These are phyloP conservation scores for Pteromalus puparum DNA, from an alignment of 1,140 invertebrate genomes.

Conservation along the genomic window DNA sequence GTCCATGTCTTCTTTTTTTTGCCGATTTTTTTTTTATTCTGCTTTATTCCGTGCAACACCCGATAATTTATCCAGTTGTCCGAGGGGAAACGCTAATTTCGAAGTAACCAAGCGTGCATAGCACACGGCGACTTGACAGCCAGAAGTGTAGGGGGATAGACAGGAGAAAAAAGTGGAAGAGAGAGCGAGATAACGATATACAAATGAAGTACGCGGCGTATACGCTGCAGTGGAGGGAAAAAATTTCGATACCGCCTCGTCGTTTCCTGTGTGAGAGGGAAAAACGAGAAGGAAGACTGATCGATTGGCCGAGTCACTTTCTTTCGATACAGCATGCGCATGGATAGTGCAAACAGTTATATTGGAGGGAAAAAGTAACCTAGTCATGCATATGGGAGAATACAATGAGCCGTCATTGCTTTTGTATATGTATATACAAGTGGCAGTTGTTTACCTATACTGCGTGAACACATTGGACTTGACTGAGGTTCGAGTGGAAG, in stretches of 20 bases:
- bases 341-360: no score
- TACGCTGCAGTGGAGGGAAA: neutral
- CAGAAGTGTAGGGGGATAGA: neutral
- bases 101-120: neutral
- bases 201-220: slow-evolving; percentile 33
- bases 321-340: no score
- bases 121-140: slow-evolving; percentile 13
- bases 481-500: no score
- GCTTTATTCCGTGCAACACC: neutral
- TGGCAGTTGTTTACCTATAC: no score
- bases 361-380: no score
- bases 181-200: slow-evolving; percentile 19
- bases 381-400: no score
- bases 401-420: no score
- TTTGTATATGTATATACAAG: no score
- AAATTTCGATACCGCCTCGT: neutral
- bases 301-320: slow-evolving; percentile 16
- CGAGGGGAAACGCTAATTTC: slow-evolving; percentile 22
- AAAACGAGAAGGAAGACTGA: slow-evolving; percentile 29
- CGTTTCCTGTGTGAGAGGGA: neutral
- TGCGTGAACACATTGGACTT: no score
- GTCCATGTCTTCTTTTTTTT: slow-evolving; percentile 57
- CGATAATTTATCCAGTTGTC: slow-evolving; percentile 29
- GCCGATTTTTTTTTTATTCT: neutral
- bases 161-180: neutral